Percentiles rank a stretch among this genome's conserved stretches.
Conservation (phyloP, 2,113 vertebrate species). For the Hemibagrus wyckioides region DNA sequence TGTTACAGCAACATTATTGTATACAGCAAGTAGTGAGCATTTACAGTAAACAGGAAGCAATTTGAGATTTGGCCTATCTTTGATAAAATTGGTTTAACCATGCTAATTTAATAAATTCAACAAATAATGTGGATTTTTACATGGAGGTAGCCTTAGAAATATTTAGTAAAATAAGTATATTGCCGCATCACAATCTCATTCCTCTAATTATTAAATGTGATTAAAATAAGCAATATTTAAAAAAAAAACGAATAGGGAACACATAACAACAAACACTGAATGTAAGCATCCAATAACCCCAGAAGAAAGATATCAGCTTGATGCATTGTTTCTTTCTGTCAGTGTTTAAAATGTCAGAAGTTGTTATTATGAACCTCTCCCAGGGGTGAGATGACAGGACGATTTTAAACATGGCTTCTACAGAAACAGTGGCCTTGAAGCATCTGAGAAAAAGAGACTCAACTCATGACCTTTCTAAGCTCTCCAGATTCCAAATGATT, state of each 20-base stretch:
- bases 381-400: slow-evolving; percentile 22
- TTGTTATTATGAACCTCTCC: slow-evolving; percentile 3
- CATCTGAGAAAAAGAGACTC: slow-evolving; percentile 45
- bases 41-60: neutral
- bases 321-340: neutral
- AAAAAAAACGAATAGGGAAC: neutral
- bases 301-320: neutral
- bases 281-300: neutral
- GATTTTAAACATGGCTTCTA: slow-evolving; percentile 36
- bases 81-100: neutral
- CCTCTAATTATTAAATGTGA: too few relatives aligned
- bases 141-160: neutral
- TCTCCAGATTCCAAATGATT: slow-evolving; percentile 56
- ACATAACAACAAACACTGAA: neutral
- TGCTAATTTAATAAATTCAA: neutral
- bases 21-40: neutral
- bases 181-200: neutral
- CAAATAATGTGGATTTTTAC: neutral
- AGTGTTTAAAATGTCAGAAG: neutral
- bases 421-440: slow-evolving; percentile 47
- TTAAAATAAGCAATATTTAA: neutral
- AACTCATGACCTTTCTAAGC: slow-evolving; percentile 61
- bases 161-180: neutral
- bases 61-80: neutral
- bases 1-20: neutral